Conservation (phyloP, 2,797 vertebrate genomes). For the Eurystomus glaucurus region DNA sequence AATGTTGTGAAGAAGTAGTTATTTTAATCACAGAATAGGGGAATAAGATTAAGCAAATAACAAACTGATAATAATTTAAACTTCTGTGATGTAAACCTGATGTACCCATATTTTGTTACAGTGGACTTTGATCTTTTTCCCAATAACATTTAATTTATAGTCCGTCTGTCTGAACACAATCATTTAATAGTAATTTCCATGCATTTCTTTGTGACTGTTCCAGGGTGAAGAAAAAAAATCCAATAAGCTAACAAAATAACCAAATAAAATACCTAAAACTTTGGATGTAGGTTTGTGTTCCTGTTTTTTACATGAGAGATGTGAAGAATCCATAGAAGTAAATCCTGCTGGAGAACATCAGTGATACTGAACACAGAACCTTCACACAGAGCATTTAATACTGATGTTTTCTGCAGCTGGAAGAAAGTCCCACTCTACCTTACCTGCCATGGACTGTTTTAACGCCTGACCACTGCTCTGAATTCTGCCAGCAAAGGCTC, state of each 20-base stretch:
- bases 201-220: slow-evolving; percentile 1
- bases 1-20: background rate
- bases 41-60: slow-evolving; percentile 2
- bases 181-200: slow-evolving; percentile 3
- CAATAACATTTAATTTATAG: slow-evolving; percentile 18
- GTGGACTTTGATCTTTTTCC: background rate
- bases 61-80: background rate
- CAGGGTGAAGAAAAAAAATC: background rate
- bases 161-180: background rate
- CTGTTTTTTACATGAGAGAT: background rate
- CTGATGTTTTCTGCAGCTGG: background rate
- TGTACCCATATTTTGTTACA: background rate
- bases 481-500: background rate
- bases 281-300: background rate
- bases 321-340: background rate
- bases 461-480: background rate
- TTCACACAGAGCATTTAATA: fast-evolving
- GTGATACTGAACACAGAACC: background rate
- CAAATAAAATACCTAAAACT: background rate
- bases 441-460: background rate
- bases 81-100: background rate
- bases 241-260: background rate
- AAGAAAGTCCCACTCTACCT: background rate
- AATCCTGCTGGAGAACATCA: background rate
- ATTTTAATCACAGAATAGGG: background rate